Evolutionary conservation across 1,140 invertebrate species (phyloP).

Genomic region (Zaprionus vittiger): DNA sequence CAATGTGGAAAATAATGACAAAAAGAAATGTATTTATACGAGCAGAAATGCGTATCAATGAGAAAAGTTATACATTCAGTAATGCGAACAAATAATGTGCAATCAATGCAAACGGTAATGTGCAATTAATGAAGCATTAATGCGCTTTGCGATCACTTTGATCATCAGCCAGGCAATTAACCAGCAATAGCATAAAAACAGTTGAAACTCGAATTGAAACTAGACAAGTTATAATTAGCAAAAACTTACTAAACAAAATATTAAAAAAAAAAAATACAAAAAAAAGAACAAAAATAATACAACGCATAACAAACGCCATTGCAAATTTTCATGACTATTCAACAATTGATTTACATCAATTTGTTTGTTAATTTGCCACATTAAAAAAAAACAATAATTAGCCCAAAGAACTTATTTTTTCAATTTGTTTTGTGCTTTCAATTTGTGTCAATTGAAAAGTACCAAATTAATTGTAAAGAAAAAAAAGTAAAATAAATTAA

Average conservation of each 20-base stretch:
- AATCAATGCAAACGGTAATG: slow-evolving; percentile 10
- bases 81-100: not conserved
- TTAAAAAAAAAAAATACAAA: slow-evolving; percentile 38
- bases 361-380: slow-evolving; percentile 59
- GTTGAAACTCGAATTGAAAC: slow-evolving; percentile 71
- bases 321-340: slow-evolving; percentile 58
- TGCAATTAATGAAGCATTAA: slow-evolving; percentile 32
- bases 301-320: slow-evolving; percentile 29
- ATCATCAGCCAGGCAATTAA: slow-evolving; percentile 16
- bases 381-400: slow-evolving; percentile 26
- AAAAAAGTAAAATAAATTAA: slow-evolving; percentile 15
- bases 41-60: too few relatives aligned
- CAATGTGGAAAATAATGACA: not conserved
- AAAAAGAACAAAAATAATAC: slow-evolving; percentile 27
- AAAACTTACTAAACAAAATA: slow-evolving; percentile 21
- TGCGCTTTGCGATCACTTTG: slow-evolving; percentile 1
- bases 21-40: not conserved
- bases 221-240: slow-evolving; percentile 67
- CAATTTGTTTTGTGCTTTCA: slow-evolving; percentile 71
- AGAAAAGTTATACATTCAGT: too few relatives aligned
- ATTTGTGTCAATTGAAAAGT: slow-evolving; percentile 73
- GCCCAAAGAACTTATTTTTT: slow-evolving; percentile 24
- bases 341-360: slow-evolving; percentile 67
- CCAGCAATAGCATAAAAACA: slow-evolving; percentile 53
- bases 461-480: slow-evolving; percentile 41